Evolutionary conservation across 2,797 vertebrate species (phyloP).

Genomic region (Sternarchorhynchus goeldii): DNA sequence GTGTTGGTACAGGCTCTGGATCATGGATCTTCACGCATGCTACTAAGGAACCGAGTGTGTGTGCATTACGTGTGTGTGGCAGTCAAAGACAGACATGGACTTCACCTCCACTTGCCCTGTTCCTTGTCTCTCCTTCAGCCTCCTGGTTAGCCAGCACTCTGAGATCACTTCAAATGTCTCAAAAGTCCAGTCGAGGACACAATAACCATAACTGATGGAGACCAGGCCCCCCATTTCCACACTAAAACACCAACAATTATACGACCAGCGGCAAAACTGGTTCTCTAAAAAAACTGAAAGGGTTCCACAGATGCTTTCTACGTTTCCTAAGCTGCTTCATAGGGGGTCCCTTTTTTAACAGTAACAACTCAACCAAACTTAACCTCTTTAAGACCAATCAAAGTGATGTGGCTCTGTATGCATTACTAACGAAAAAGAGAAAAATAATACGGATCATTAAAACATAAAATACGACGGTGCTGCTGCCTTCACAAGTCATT

Average conservation of each 20-base stretch:
- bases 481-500: constrained; percentile 73
- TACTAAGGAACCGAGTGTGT: background rate
- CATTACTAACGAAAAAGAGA: constrained; percentile 43
- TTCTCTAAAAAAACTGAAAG: constrained; percentile 21
- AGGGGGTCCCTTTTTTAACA: constrained; percentile 60
- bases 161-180: constrained; percentile 49
- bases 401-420: constrained; percentile 59
- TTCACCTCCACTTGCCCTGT: constrained; percentile 11
- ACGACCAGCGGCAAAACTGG: background rate
- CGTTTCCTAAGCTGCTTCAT: constrained; percentile 49
- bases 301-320: background rate
- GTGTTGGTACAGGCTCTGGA: too few species aligned
- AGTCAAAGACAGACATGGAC: constrained; percentile 31
- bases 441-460: constrained; percentile 65
- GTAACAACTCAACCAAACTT: constrained; percentile 41
- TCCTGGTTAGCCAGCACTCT: constrained; percentile 60
- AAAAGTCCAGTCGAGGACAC: background rate
- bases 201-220: background rate
- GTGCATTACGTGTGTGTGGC: constrained; percentile 31
- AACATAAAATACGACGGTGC: constrained; percentile 73
- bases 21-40: too few species aligned
- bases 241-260: background rate
- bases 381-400: constrained; percentile 55
- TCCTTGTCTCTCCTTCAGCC: constrained; percentile 44
- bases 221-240: background rate